Evolutionary conservation across 2,888 invertebrate genomes (phyloP), one percentile per base, ranked within the genome.

Genomic region (Byasa hedistus): DNA sequence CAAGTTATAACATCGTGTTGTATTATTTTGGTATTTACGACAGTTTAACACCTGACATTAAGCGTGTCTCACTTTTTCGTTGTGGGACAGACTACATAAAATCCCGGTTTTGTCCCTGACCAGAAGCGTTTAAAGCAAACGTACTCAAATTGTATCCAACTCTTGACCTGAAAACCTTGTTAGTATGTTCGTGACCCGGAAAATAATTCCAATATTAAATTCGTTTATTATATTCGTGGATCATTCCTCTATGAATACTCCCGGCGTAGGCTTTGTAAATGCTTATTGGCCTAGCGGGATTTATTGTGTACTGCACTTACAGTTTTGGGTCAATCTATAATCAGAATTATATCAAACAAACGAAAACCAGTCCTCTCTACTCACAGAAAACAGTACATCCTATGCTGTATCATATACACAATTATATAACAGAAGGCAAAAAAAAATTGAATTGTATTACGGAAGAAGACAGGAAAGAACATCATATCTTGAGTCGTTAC

Each of bases 151-250:
- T 64, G 32, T 67, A 67, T 64, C 67, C 67, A 67, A 75, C 79
- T 78, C 83, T 85, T 84, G 85, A 85, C 84, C 85, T 76, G 74
- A 72, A 82, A 83, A 83, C 79, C 80, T 78, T 82, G 76, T 79
- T 79, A 74, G 57, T 67, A 64, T 64, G 64, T 55, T 67, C 64
- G 59, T 67, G 63, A 57, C 67, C 64, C 60, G 63, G 55, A 63
- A 67, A 60, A 64, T 61, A 67, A 64, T 60, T 60, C 36, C 63
- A 64, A 63, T 64, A 60, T 60, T n/a, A 63, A 63, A 58, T 65
- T 60, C 59, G 61, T 66, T 65, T 48, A 60, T 65, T 65, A 60
- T 44, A 61, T 61, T 52, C 51, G 36, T 57, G 7, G 23, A 61
- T 22, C 56, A 36, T 52, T 48, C 36, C 32, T 61, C 19, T 61